phyloP scores from a whole-genome alignment of 2,888 invertebrate genomes.

The Eurytoma californica region DNA sequence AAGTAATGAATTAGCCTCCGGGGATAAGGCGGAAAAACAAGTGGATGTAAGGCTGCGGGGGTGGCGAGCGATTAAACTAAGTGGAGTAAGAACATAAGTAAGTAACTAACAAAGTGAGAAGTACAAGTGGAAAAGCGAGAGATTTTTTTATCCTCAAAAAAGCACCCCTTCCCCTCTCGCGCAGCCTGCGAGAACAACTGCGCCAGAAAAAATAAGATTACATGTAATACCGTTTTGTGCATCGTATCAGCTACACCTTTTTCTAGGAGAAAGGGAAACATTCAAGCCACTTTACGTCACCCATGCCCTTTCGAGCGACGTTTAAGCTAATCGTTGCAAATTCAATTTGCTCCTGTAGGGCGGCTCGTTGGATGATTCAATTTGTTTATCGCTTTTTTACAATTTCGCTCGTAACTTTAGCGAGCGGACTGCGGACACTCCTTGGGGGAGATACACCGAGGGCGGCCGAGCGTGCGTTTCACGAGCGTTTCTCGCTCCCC shows the following conservation, averaged over 20 bases:
- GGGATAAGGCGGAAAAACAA: slow-evolving; percentile 74
- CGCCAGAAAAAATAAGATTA: no score
- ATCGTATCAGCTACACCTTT: no score
- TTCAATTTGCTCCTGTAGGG: neutral
- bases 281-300: neutral
- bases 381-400: slow-evolving; percentile 37
- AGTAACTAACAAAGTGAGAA: slow-evolving; percentile 70
- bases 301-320: neutral
- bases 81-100: slow-evolving; percentile 71
- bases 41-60: slow-evolving; percentile 67
- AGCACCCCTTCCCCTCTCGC: neutral
- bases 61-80: slow-evolving; percentile 70
- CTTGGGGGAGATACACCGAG: slow-evolving; percentile 2
- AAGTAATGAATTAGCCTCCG: slow-evolving; percentile 74
- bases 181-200: neutral
- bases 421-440: neutral
- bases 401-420: slow-evolving; percentile 17
- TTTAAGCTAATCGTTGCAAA: slow-evolving; percentile 23
- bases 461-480: neutral
- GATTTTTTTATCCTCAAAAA: slow-evolving; percentile 55
- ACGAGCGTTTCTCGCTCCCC: neutral
- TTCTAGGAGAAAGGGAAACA: no score
- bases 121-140: slow-evolving; percentile 53
- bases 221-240: no score
- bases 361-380: slow-evolving; percentile 29